Evolutionary conservation across 37 sponge, comb jelly and placozoan species (phyloP).

Genomic region (Crambe crambe): DNA sequence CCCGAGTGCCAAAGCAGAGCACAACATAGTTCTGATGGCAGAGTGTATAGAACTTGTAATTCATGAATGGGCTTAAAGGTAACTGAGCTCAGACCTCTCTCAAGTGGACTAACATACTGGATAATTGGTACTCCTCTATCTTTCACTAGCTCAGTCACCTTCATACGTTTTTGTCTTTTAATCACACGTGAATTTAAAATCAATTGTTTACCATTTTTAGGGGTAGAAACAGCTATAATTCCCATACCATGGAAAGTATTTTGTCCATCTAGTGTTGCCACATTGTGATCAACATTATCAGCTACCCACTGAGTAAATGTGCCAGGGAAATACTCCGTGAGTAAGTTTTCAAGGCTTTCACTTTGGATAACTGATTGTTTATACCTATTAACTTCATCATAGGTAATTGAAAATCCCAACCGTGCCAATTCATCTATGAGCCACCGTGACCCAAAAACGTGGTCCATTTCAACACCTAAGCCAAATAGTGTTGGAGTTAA

Average conservation of each 20-base stretch:
- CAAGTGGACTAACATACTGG: slow-evolving; percentile 5
- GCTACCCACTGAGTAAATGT: slow-evolving; percentile 9
- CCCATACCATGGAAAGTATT: slow-evolving; percentile 29
- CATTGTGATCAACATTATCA: slow-evolving; percentile 7
- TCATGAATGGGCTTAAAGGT: neutral
- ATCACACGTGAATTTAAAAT: slow-evolving; percentile 8
- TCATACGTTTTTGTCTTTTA: slow-evolving; percentile 12
- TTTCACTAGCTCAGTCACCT: slow-evolving; percentile 16
- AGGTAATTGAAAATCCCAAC: slow-evolving; percentile 10
- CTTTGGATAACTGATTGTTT: slow-evolving; percentile 43
- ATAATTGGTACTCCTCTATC: slow-evolving; percentile 14
- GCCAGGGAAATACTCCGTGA: slow-evolving; percentile 14
- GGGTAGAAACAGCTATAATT: slow-evolving; percentile 34
- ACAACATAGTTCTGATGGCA: slow-evolving; percentile 1
- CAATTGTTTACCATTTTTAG: slow-evolving; percentile 22
- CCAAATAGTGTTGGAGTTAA: slow-evolving; percentile 18
- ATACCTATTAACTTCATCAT: slow-evolving; percentile 28
- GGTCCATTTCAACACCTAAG: slow-evolving; percentile 29
- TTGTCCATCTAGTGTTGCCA: neutral
- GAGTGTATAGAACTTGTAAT: slow-evolving; percentile 25
- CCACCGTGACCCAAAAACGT: slow-evolving; percentile 44
- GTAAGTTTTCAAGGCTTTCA: too few species aligned
- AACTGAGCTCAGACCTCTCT: neutral
- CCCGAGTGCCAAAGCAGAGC: neutral
- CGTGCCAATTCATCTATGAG: slow-evolving; percentile 17